These are phyloP conservation scores for Ectemnius continuus DNA, from an alignment of 2,888 invertebrate species.

Conservation along the genomic window DNA sequence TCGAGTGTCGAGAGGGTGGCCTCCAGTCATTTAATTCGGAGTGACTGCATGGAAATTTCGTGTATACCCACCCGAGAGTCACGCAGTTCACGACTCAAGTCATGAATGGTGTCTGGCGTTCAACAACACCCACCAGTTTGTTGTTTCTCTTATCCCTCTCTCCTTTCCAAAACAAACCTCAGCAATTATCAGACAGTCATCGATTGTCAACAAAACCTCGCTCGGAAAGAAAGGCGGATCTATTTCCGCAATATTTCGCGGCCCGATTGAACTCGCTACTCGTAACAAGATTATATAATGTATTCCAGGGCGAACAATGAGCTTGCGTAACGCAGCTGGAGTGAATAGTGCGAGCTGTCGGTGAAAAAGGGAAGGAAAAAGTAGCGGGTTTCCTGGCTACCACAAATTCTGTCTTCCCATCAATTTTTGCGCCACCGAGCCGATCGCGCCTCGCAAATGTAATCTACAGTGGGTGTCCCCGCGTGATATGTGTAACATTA, in stretches of 20 bases:
- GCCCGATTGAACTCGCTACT: constrained; percentile 19
- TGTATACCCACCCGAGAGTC: not conserved
- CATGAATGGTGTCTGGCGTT: not conserved
- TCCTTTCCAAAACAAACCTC: no score
- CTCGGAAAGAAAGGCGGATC: not conserved
- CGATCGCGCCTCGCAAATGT: not conserved
- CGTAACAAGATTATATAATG: constrained; percentile 52
- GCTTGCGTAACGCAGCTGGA: constrained; percentile 37
- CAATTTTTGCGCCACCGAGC: not conserved
- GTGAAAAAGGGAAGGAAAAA: constrained; percentile 19
- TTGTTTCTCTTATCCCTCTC: no score
- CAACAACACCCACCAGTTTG: not conserved
- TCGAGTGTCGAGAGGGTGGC: not conserved
- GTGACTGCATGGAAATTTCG: constrained; percentile 13
- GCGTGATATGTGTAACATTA: no score
- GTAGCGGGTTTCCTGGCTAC: not conserved
- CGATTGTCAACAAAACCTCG: no score
- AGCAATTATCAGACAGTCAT: no score
- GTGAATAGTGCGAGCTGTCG: constrained; percentile 25
- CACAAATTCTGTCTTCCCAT: not conserved
- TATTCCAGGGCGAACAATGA: constrained; percentile 25
- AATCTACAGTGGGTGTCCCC: not conserved
- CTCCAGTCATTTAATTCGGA: constrained; percentile 19
- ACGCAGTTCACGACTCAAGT: not conserved
- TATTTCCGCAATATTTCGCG: constrained; percentile 23